Conservation (phyloP, 2,113 vertebrate genomes). For the Eptesicus fuscus region DNA sequence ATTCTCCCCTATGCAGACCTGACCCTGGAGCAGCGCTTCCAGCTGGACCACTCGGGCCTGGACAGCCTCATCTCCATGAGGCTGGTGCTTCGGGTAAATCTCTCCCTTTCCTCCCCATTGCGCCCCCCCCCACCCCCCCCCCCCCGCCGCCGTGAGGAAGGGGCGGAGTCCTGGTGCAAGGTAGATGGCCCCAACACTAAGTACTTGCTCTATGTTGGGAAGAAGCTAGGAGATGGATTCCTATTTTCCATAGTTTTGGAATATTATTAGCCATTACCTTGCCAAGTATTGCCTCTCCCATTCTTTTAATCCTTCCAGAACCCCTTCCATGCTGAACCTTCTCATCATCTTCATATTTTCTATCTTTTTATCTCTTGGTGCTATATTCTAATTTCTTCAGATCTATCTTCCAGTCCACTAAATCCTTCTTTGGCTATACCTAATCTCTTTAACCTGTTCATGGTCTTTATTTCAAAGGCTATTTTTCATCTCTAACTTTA, state of each 20-base stretch:
- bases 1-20: slow-evolving; percentile 85
- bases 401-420: neutral
- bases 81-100: slow-evolving; percentile 88
- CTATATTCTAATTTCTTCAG: neutral
- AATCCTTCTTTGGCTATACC: neutral
- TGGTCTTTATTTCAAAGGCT: neutral
- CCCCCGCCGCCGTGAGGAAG: neutral
- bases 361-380: neutral
- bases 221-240: neutral
- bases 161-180: neutral
- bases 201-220: neutral
- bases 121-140: fast-evolving
- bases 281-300: neutral
- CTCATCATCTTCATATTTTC: neutral
- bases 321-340: neutral
- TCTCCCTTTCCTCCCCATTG: neutral
- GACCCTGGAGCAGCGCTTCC: slow-evolving; percentile 89
- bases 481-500: slow-evolving; percentile 13
- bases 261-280: neutral
- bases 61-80: slow-evolving; percentile 94
- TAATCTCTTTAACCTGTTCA: neutral
- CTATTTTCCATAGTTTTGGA: neutral
- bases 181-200: neutral
- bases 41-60: slow-evolving; percentile 89
- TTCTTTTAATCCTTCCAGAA: neutral